A percentile compares a stretch with the other conserved stretches of the same genome.
Evolutionary conservation across 2,888 invertebrate genomes (phyloP).

Genomic region (Drosophila yooni): DNA sequence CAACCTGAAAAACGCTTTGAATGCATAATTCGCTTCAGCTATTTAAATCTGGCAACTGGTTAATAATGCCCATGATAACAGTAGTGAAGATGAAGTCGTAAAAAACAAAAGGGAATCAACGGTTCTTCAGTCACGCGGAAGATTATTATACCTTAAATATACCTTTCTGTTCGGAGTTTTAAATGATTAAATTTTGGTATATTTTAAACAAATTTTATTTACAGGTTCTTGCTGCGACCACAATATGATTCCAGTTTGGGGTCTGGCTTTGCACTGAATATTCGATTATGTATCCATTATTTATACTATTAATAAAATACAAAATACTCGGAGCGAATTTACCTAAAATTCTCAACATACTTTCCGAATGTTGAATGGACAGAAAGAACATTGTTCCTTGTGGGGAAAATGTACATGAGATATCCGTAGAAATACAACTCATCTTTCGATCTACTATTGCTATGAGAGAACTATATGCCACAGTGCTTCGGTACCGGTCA

Average conservation of each 20-base stretch:
- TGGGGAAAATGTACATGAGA: neutral
- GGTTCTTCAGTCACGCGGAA: neutral
- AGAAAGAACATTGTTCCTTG: neutral
- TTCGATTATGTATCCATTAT: no score
- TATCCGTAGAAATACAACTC: neutral
- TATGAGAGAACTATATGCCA: neutral
- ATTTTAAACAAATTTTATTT: neutral
- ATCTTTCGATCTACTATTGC: neutral
- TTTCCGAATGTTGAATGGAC: neutral
- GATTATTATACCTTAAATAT: neutral
- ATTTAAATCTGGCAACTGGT: conserved; percentile 20
- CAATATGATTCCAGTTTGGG: neutral
- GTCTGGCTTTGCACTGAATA: neutral
- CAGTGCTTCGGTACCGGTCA: neutral
- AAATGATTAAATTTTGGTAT: neutral
- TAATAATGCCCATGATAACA: conserved; percentile 43
- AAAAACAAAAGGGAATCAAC: neutral
- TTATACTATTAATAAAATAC: no score
- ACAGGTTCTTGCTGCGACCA: neutral
- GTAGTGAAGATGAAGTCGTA: conserved; percentile 17
- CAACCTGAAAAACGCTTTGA: conserved; percentile 29
- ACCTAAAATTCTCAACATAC: neutral
- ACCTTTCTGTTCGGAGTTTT: neutral
- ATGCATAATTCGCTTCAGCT: conserved; percentile 43
- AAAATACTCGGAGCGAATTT: neutral